Base-by-base conservation (phyloP, 1,140 invertebrate genomes). In the Zaprionus davidi region DNA sequence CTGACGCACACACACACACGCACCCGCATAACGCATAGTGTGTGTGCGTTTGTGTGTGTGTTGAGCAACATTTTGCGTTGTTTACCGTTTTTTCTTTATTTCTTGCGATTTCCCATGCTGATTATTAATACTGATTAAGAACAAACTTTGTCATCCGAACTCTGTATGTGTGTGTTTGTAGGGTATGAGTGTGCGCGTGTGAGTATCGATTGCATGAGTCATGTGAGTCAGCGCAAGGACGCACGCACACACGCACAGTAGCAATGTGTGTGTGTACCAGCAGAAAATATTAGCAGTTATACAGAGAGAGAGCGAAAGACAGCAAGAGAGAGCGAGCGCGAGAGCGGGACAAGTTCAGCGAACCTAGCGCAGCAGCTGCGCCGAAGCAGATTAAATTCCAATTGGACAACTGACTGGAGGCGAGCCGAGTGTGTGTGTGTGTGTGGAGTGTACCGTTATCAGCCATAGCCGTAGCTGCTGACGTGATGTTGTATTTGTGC, bases 341-440 rank as follows among this genome's bases (percentile, higher is more conserved):
- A 41, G 38, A 66, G 58, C 71, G 64, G 53, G 57, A 84, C 26
- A 72, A 77, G 84, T 88, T 88, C 84, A 88, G 81, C 85, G 84
- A 88, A 88, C 84, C 75, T 73, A 70, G 69, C 71, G 26, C 58
- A 66, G 49, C 55, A 70, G 60, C 76, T 71, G 65, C 60, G 59
- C 53, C 28, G 46, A 76, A 76, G 28, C 74, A 86, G 83, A 87
- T 87, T 87, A 84, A 71, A 83, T 82, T 87, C 81, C 78, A 84
- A 86, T 83, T 83, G 69, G 63, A 83, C 81, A 63, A 53, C 49
- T 60, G 53, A 71, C 72, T 72, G 57, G 70, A 71, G 59, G 60
- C 59, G 49, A 71, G 59, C 6, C 7, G 41, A 46, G 41, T 17
- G 7, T 46, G 41, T n/a, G 41, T 41, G 15, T 41, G 38, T 44